Percentiles rank a stretch among this genome's conserved stretches.
Conservation (phyloP, 2,797 vertebrate species). For the Pachyuromys duprasi region DNA sequence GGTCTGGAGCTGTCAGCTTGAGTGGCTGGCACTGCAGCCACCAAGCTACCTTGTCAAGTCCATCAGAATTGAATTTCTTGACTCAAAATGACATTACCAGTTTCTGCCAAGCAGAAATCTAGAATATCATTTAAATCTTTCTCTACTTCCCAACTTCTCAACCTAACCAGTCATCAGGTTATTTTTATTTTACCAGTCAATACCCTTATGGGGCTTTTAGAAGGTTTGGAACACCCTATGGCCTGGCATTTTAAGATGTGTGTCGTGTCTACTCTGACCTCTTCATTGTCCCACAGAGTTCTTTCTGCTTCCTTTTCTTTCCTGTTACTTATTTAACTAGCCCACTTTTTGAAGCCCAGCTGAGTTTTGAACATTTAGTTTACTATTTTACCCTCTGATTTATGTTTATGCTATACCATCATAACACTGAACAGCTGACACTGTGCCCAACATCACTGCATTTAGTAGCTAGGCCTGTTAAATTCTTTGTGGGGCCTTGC, state of each 20-base stretch:
- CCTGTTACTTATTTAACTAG: not conserved
- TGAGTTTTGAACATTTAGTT: not conserved
- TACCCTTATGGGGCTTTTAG: not conserved
- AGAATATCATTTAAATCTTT: not conserved
- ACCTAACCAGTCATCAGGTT: not conserved
- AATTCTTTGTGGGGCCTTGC: not conserved
- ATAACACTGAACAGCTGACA: not conserved
- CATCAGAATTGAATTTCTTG: not conserved
- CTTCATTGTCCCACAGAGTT: not conserved
- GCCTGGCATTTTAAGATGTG: not conserved
- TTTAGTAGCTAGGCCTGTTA: not conserved
- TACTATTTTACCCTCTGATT: not conserved
- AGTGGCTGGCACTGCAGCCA: not conserved
- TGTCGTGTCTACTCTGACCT: not conserved
- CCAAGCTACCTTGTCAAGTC: not conserved
- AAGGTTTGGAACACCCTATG: not conserved
- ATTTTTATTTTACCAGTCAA: constrained; percentile 21
- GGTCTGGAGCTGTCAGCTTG: not conserved
- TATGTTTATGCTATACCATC: not conserved
- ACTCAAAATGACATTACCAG: not conserved
- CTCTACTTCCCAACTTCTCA: not conserved
- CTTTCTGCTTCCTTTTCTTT: not conserved
- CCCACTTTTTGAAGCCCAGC: not conserved
- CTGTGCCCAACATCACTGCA: not conserved
- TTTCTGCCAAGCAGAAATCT: constrained; percentile 8